Evolutionary conservation across 2,888 invertebrate genomes (phyloP).

Genomic region (Periphyllus acericola): DNA sequence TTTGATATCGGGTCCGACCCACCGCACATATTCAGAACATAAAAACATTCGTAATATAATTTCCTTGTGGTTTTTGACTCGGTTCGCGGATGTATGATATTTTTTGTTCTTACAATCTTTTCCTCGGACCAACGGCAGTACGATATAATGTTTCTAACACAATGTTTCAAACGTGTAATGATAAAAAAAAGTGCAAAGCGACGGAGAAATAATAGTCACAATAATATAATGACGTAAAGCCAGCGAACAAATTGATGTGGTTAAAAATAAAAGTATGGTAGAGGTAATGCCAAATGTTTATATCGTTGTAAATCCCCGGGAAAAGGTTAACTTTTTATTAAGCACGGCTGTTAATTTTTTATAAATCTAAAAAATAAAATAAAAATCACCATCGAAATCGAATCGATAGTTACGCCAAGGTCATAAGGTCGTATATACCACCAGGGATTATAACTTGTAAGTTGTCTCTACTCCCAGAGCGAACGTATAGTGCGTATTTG

Average conservation of each 20-base stretch:
- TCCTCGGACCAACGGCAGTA: conserved; percentile 3
- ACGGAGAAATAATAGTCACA: background rate
- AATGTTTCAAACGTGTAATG: conserved; percentile 16
- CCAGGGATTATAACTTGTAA: background rate
- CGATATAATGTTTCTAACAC: conserved; percentile 39
- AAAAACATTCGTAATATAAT: background rate
- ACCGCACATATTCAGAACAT: background rate
- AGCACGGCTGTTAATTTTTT: background rate
- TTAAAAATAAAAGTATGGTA: conserved; percentile 46
- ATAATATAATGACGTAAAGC: conserved; percentile 30
- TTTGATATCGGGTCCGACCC: background rate
- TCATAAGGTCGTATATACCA: background rate
- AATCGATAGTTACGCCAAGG: background rate
- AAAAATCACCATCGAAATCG: too few species aligned
- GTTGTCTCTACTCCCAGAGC: background rate
- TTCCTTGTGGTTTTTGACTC: conserved; percentile 51
- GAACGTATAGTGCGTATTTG: background rate
- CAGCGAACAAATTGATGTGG: conserved; percentile 2
- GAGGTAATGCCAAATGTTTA: conserved; percentile 34
- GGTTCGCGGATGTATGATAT: background rate
- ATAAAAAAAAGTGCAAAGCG: background rate
- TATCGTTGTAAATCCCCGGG: conserved; percentile 5
- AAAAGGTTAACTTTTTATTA: conserved; percentile 1
- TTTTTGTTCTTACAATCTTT: background rate
- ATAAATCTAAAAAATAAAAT: too few species aligned